phyloP scores from a whole-genome alignment of 2,888 invertebrate species.

The Ormyrus thymus region DNA sequence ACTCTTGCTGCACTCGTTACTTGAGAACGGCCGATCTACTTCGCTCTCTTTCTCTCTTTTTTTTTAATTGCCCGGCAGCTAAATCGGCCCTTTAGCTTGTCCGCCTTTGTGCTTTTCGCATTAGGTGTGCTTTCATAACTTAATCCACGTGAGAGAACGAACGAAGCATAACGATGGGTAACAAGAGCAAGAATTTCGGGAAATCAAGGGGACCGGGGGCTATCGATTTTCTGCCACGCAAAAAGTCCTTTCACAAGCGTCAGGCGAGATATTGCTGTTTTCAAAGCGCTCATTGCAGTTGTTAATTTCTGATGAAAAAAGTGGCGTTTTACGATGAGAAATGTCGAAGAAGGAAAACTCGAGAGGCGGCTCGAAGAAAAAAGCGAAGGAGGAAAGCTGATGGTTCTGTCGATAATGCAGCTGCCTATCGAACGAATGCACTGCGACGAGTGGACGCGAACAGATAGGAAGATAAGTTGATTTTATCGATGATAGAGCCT shows the following conservation, averaged over 20 bases:
- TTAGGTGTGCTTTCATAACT: constrained; percentile 7
- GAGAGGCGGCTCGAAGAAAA: neutral
- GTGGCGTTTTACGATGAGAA: neutral
- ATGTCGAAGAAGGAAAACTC: neutral
- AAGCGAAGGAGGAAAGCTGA: neutral
- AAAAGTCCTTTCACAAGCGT: neutral
- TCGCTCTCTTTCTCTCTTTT: constrained; percentile 9
- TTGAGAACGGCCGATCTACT: constrained; percentile 17
- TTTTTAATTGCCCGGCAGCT: constrained; percentile 5
- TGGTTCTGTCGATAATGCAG: constrained; percentile 22
- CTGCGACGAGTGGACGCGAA: neutral
- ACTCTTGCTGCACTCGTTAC: constrained; percentile 14
- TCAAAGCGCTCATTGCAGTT: constrained; percentile 14
- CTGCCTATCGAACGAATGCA: constrained; percentile 1
- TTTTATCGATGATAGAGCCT: constrained; percentile 20
- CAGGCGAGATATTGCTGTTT: neutral
- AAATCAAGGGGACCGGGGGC: neutral
- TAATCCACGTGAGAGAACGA: neutral
- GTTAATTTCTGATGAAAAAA: neutral
- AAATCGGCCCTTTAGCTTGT: neutral
- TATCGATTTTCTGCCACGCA: constrained; percentile 46
- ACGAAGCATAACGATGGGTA: too few relatives aligned
- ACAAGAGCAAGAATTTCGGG: too few relatives aligned
- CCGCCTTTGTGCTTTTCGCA: neutral
- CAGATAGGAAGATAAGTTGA: constrained; percentile 27